A percentile compares a stretch with the other conserved stretches of the same genome.
These are phyloP conservation scores for Myrmecophaga tridactyla DNA, from an alignment of 2,113 vertebrate genomes.

Conservation along the genomic window DNA sequence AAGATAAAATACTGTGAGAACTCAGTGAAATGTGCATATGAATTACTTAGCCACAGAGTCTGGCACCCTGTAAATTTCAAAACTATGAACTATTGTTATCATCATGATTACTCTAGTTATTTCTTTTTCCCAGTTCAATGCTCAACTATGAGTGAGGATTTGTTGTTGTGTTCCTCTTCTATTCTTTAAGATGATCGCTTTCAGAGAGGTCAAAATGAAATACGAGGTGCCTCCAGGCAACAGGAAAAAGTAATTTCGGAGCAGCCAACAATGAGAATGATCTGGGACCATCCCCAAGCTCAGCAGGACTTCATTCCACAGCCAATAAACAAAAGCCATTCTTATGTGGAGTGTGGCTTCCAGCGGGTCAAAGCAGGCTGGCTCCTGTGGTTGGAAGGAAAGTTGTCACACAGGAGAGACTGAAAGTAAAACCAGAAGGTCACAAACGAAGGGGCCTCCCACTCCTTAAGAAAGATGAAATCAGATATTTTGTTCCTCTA, in stretches of 20 bases:
- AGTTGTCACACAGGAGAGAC: not conserved
- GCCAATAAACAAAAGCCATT: not conserved
- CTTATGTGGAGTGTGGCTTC: not conserved
- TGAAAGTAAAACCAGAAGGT: conserved; percentile 44
- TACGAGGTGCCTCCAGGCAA: not conserved
- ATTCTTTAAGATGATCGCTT: conserved; percentile 13
- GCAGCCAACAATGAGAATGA: not conserved
- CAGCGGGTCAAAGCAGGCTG: not conserved
- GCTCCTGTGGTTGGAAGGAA: not conserved
- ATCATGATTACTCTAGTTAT: not conserved
- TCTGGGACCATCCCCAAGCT: not conserved
- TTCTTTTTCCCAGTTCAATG: not conserved
- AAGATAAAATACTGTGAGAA: not conserved
- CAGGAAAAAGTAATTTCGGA: not conserved
- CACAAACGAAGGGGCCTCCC: conserved; percentile 1
- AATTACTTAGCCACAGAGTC: not conserved
- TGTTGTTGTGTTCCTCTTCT: not conserved
- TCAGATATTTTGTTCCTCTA: not conserved
- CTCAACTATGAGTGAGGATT: not conserved
- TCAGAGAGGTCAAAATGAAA: not conserved
- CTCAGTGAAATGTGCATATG: not conserved
- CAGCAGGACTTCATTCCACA: not conserved
- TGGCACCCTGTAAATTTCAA: not conserved
- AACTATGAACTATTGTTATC: not conserved
- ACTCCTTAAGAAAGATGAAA: conserved; percentile 35